A percentile compares a stretch with the other conserved stretches of the same genome.
phyloP scores from a whole-genome alignment of 2,797 vertebrate genomes.

The Merluccius polli region DNA sequence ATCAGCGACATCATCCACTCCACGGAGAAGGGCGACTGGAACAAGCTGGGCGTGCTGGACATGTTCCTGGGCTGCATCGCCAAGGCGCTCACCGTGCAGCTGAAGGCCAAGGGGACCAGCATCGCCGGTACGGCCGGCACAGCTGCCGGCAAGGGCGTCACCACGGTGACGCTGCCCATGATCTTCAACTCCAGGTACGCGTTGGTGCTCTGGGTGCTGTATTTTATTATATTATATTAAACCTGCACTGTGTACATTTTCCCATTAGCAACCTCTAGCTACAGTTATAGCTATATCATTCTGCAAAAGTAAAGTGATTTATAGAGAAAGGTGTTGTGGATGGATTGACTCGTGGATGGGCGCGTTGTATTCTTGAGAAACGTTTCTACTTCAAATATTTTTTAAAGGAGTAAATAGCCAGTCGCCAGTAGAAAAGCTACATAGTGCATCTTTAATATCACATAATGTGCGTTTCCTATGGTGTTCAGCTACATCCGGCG shows the following conservation, averaged over 20 bases:
- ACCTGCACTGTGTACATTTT: no score
- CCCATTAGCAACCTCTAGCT: no score
- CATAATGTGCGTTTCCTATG: not conserved
- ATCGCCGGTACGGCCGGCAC: constrained; percentile 91
- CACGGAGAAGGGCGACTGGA: constrained; percentile 98
- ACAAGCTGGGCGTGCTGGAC: constrained; percentile 94
- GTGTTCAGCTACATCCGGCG: constrained; percentile 86
- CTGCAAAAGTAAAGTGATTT: no score
- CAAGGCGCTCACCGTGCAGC: constrained; percentile 97
- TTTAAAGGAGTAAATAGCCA: not conserved
- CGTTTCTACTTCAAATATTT: no score
- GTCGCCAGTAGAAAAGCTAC: not conserved
- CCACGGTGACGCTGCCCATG: constrained; percentile 96
- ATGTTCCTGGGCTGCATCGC: constrained; percentile 99
- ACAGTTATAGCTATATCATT: no score
- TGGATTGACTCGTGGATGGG: no score
- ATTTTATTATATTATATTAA: no score
- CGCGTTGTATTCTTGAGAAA: no score
- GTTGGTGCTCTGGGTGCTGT: no score
- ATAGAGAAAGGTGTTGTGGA: no score
- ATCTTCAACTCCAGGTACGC: constrained; percentile 97
- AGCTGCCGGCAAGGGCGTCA: constrained; percentile 93
- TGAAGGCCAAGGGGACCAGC: constrained; percentile 97
- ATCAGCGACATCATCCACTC: constrained; percentile 99
- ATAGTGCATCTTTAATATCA: not conserved